phyloP scores from a whole-genome alignment of 2,888 invertebrate species.

The Drosophila heteroneura region DNA sequence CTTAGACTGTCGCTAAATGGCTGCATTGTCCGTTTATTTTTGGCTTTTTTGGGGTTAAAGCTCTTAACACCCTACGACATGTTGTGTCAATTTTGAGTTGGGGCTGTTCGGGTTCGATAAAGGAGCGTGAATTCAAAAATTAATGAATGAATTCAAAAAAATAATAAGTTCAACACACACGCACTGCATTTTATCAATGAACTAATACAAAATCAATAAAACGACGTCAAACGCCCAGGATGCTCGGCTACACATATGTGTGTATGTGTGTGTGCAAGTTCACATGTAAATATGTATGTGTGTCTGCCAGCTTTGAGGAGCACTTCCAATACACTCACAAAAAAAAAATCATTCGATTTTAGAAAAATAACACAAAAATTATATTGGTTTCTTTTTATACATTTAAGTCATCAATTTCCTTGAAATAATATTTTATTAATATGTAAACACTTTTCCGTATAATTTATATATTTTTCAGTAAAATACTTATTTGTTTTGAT shows the following conservation, averaged over 20 bases:
- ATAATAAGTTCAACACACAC: conserved; percentile 8
- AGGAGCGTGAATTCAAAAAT: conserved; percentile 6
- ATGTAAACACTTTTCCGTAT: neutral
- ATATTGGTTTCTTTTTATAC: neutral
- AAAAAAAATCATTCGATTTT: neutral
- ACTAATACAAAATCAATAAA: conserved; percentile 55
- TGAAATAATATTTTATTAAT: neutral
- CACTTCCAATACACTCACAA: conserved; percentile 11
- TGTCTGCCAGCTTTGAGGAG: conserved; percentile 1
- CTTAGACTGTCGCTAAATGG: conserved; percentile 83
- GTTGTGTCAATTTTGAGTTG: conserved; percentile 31
- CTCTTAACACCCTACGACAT: conserved; percentile 64
- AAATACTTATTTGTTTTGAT: neutral
- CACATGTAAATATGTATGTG: neutral
- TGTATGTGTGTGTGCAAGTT: conserved; percentile 4
- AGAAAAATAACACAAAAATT: too few relatives aligned
- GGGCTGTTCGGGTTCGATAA: conserved; percentile 20
- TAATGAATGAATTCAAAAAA: neutral
- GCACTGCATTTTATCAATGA: conserved; percentile 51
- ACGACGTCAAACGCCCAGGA: conserved; percentile 55
- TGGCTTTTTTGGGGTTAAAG: conserved; percentile 7
- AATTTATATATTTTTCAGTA: neutral
- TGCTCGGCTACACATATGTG: conserved; percentile 22
- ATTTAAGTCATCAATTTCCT: neutral
- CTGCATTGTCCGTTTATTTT: conserved; percentile 79